Evolutionary conservation across 2,888 invertebrate species (phyloP).

Genomic region (Heteromyza rotundicornis): DNA sequence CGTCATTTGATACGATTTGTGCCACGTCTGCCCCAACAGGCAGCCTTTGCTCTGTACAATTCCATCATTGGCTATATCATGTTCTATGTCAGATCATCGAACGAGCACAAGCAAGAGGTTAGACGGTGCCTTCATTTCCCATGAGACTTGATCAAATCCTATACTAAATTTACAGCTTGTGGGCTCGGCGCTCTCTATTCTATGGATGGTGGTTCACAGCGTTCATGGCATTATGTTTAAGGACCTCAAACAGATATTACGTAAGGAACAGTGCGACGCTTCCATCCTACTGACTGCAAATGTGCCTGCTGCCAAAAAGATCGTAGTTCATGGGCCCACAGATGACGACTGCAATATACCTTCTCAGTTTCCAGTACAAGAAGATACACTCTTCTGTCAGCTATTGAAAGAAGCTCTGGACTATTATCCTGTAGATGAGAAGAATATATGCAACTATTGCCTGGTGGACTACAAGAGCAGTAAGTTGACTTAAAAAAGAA

Average conservation of each 20-base stretch:
- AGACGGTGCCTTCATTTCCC: neutral
- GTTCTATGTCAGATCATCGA: conserved; percentile 97
- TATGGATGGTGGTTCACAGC: conserved; percentile 99
- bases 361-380: conserved; percentile 97
- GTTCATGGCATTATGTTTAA: conserved; percentile 99
- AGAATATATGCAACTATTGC: conserved; percentile 87
- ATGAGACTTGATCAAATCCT: neutral
- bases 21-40: conserved; percentile 92
- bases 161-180: conserved; percentile 69
- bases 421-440: conserved; percentile 95
- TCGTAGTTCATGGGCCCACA: conserved; percentile 90
- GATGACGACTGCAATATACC: conserved; percentile 93
- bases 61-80: conserved; percentile 99
- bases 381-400: conserved; percentile 95
- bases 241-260: conserved; percentile 96
- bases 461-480: conserved; percentile 98
- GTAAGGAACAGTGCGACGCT: conserved; percentile 99
- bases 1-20: conserved; percentile 92
- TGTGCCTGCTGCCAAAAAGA: conserved; percentile 98
- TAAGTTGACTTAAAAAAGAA: conserved; percentile 64
- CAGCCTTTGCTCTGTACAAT: conserved; percentile 97
- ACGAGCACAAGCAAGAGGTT: conserved; percentile 89
- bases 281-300: conserved; percentile 97
- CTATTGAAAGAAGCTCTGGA: conserved; percentile 94
- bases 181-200: conserved; percentile 90